A percentile compares a stretch with the other conserved stretches of the same genome.
These are phyloP conservation scores for Heliconius cydno DNA, from an alignment of 2,888 invertebrate species.

Conservation along the genomic window DNA sequence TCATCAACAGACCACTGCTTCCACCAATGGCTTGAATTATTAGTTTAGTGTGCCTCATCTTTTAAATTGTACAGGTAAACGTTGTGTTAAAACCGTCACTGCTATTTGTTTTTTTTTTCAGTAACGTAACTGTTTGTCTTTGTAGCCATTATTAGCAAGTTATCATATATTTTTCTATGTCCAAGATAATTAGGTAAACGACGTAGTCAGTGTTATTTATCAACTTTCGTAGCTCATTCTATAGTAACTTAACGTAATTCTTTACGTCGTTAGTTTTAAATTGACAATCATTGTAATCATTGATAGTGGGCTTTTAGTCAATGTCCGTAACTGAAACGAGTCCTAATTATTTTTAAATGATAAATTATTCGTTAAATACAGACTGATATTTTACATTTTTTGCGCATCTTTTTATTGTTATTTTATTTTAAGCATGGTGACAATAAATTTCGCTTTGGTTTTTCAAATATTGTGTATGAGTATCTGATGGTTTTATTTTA, in stretches of 20 bases:
- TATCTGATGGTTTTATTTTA: slow-evolving; percentile 9
- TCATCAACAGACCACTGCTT: slow-evolving; percentile 34
- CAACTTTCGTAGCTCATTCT: slow-evolving; percentile 17
- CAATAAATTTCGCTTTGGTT: slow-evolving; percentile 34
- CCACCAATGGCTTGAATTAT: slow-evolving; percentile 22
- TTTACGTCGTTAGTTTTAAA: slow-evolving; percentile 28
- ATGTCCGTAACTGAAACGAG: slow-evolving; percentile 35
- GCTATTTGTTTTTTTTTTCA: slow-evolving; percentile 8
- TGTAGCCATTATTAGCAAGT: slow-evolving; percentile 3
- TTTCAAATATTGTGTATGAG: slow-evolving; percentile 11
- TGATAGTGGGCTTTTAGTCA: slow-evolving; percentile 30
- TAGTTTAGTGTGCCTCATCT: slow-evolving; percentile 21
- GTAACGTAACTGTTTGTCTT: slow-evolving; percentile 1
- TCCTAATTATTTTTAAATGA: slow-evolving; percentile 35
- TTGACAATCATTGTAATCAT: slow-evolving; percentile 31
- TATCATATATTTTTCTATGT: slow-evolving; percentile 10
- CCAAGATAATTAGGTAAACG: slow-evolving; percentile 9
- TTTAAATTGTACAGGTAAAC: not conserved
- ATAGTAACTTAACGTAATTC: slow-evolving; percentile 27
- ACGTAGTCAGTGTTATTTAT: slow-evolving; percentile 9
- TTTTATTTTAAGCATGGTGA: slow-evolving; percentile 42
- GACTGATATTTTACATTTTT: slow-evolving; percentile 33
- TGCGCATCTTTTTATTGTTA: slow-evolving; percentile 31
- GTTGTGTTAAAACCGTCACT: slow-evolving; percentile 10
- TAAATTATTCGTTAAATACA: slow-evolving; percentile 36